Conservation (phyloP, 2,113 vertebrate genomes). For the Nannobrachium achirus region DNA sequence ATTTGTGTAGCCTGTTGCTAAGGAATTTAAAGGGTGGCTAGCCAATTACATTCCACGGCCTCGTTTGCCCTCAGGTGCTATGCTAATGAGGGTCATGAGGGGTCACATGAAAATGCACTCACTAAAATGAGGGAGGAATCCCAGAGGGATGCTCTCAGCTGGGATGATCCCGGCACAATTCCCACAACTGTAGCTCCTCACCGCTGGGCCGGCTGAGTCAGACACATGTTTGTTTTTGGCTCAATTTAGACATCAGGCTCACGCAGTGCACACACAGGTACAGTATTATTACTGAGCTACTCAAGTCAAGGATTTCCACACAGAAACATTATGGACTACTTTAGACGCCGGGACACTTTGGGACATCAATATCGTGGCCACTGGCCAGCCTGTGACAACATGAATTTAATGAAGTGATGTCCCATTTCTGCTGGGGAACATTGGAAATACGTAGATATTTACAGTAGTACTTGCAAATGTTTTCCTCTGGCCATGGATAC, state of each 20-base stretch:
- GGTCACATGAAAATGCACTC: constrained; percentile 59
- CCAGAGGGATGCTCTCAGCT: constrained; percentile 47
- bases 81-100: constrained; percentile 71
- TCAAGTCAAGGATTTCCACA: constrained; percentile 34
- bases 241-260: constrained; percentile 8
- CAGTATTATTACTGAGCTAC: constrained; percentile 49
- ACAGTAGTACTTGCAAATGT: too few species aligned
- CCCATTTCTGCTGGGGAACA: too few species aligned
- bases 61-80: constrained; percentile 55
- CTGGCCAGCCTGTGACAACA: not conserved
- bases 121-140: constrained; percentile 56
- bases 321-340: constrained; percentile 16
- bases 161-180: constrained; percentile 33
- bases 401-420: too few species aligned
- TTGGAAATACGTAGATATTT: not conserved
- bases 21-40: constrained; percentile 51
- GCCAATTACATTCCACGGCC: constrained; percentile 57
- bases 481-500: too few species aligned
- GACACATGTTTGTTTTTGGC: constrained; percentile 16
- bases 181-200: constrained; percentile 11
- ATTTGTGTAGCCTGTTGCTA: constrained; percentile 64
- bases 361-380: not conserved
- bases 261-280: constrained; percentile 28
- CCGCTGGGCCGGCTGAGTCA: constrained; percentile 15
- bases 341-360: constrained; percentile 18